Base-by-base conservation (phyloP, 2,888 invertebrate species). In the Epistrophe grossulariae region DNA sequence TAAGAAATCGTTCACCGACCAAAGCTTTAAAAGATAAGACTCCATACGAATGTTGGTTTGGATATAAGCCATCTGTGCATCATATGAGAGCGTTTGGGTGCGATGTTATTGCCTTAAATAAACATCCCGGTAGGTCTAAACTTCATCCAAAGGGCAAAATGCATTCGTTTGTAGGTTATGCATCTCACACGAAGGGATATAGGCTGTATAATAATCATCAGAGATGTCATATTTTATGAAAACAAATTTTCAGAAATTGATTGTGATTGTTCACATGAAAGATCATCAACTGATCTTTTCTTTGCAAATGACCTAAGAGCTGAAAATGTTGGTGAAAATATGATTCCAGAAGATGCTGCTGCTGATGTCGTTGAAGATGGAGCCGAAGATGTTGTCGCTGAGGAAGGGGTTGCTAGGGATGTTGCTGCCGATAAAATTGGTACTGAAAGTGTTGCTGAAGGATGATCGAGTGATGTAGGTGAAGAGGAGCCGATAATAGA, bases 11-110 rank as follows among this genome's bases (percentile, higher is more conserved):
- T 11, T 88, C 77, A 5, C 76, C 76, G 9, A 79, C 88, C 1
- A 84, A 88, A 71, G 17, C 88, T 15, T 57, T 84, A n/a, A 66
- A 68, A 9, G 64, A 77, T 3, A 74, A 62, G 50, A 88, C 89
- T 0, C 89, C 88, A 9, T 88, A 88, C 72, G 73, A 88, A 43
- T 45, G 60, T 31, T 89, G 88, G 88, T 76, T 60, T 48, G 79
- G 79, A 4, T 72, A 74, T 55, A 88, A 76, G 3, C 24, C 24
- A 24, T 24, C 24, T 1, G 88, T 89, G 9, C 24, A 38, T 7
- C 82, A 89, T 60, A 76, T 88, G 19, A 74, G 48, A 60, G 55
- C 48, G 24, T 89, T 89, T 72, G 88, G 81, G 9, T 88, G 87
- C 60, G 71, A 80, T 64, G 84, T 84, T 45, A 52, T 88, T 15